phyloP scores from a whole-genome alignment of 2,797 vertebrate species.

The Eulemur mongoz region DNA sequence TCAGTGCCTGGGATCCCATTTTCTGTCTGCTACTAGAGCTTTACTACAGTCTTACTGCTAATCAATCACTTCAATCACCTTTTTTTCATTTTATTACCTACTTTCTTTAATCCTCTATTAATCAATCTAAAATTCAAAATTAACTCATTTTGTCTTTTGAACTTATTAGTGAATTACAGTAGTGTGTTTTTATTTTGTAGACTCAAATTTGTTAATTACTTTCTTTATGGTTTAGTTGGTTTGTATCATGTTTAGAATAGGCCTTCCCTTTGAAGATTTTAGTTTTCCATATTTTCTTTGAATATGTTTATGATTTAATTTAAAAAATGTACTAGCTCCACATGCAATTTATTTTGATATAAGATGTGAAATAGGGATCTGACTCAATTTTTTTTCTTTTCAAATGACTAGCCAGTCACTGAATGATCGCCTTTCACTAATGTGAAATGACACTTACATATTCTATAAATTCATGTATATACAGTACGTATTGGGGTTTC shows the following conservation, averaged over 20 bases:
- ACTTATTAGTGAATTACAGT: background rate
- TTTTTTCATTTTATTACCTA: background rate
- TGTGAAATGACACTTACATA: background rate
- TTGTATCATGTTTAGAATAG: conserved; percentile 3
- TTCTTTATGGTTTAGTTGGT: background rate
- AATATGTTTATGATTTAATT: conserved; percentile 7
- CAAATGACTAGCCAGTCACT: background rate
- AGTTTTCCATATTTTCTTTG: background rate
- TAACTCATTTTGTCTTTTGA: conserved; percentile 20
- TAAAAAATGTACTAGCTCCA: background rate
- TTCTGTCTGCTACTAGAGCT: background rate
- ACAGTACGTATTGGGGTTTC: background rate
- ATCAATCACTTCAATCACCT: background rate
- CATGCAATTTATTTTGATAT: conserved; percentile 30
- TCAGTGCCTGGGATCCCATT: background rate
- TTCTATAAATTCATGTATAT: background rate
- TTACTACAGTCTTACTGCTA: background rate
- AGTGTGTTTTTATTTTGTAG: background rate
- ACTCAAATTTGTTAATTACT: background rate
- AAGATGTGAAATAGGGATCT: background rate
- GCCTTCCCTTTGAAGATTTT: background rate
- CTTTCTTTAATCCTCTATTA: background rate
- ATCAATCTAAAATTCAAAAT: conserved; percentile 35
- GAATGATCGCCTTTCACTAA: background rate
- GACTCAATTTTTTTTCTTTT: background rate